These are phyloP conservation scores for Margarornis squamiger DNA, from an alignment of 2,797 vertebrate species.

Conservation along the genomic window DNA sequence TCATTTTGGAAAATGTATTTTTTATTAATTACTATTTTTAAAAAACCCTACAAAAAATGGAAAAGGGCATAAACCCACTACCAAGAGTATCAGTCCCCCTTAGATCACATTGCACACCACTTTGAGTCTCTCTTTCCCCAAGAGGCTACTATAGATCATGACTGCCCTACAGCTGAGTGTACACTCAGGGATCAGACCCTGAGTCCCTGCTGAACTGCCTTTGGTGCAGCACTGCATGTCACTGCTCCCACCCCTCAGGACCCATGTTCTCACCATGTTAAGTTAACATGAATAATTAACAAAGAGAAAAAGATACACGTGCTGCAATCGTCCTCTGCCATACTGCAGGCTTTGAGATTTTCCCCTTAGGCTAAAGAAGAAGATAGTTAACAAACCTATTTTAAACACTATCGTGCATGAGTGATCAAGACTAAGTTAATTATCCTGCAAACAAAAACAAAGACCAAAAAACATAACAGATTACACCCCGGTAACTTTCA, in stretches of 20 bases:
- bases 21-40: background rate
- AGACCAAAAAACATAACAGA: background rate
- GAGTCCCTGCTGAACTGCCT: background rate
- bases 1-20: background rate
- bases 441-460: background rate
- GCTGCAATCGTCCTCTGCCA: background rate
- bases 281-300: constrained; percentile 62
- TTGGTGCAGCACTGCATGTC: background rate
- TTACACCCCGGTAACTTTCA: background rate
- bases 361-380: background rate
- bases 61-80: background rate
- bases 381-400: background rate
- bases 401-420: background rate
- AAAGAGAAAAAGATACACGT: constrained; percentile 17
- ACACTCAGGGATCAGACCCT: background rate
- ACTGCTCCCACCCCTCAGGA: background rate
- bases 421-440: background rate
- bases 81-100: background rate
- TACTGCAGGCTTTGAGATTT: background rate
- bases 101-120: background rate
- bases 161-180: background rate
- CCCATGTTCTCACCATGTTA: background rate
- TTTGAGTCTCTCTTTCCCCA: background rate
- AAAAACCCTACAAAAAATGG: background rate
- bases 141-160: background rate